Evolutionary conservation across 2,113 vertebrate genomes (phyloP), one percentile per base, ranked within the genome.

Genomic region (Lophius piscatorius): DNA sequence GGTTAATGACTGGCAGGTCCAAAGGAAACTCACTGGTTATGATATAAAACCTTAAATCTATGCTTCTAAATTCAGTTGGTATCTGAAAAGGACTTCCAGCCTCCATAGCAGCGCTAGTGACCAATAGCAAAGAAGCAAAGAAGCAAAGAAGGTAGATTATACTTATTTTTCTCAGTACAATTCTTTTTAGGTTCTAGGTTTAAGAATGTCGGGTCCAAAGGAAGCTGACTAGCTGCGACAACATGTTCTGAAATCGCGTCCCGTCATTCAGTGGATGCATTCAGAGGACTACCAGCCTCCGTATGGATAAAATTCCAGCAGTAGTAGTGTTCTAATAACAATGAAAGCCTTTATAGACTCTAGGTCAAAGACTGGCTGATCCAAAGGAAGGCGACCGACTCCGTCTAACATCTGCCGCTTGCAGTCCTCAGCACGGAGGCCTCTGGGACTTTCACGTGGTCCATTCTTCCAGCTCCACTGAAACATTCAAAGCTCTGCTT

Each of bases 401-500:
- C 46, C 62, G 64, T 64, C 76, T 61, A 83, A 69, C 69, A n/a
- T 83, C 38, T 81, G 84, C 84, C 78, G 86, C 84, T 88, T 39
- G 80, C 84, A 78, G 60, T 75, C 82, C 83, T 38, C 83, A 67
- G 80, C 83, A 73, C 87, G 42, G 13, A 34, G 46, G 61, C 75
- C 77, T 47, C 69, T 10, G 16, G 92, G 88, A 90, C 82, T 90
- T 91, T 86, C 89, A 83, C 89, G 87, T 72, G 72, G 71, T 74
- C 88, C 82, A 92, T 88, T 91, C 81, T 84, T 64, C 71, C 70
- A 26, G 40, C 62, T 71, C 64, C 28, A 42, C 83, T 80, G 73
- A 89, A 91, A 93, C 91, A 76, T 89, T 88, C 89, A 93, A 93
- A 92, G 82, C 28, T 78, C 90, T 91, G 48, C 84, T 87, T 80